phyloP scores from a whole-genome alignment of 2,797 vertebrate species.

The Smutsia gigantea region DNA sequence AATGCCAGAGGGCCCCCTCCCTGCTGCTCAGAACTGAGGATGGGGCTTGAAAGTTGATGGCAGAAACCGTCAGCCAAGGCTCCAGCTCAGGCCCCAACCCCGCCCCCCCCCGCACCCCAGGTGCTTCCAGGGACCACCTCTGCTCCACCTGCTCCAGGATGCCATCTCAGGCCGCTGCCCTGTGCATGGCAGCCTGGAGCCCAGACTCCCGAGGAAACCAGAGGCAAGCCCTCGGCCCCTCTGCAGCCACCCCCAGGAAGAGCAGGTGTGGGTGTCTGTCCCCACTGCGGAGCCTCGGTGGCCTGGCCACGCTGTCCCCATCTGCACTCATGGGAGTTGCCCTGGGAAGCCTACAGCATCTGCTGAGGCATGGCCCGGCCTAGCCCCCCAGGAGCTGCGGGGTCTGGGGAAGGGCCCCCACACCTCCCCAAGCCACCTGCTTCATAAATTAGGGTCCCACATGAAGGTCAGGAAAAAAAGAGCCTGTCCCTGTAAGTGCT shows the following conservation, averaged over 20 bases:
- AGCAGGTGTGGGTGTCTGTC: too few species aligned
- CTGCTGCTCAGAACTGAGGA: neutral
- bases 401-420: neutral
- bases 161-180: too few species aligned
- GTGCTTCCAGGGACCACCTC: fast-evolving
- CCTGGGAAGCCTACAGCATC: neutral
- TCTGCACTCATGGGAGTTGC: neutral
- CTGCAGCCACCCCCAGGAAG: neutral
- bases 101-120: fast-evolving
- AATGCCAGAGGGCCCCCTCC: neutral
- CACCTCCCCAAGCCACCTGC: neutral
- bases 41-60: fast-evolving
- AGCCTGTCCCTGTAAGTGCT: neutral
- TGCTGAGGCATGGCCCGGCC: neutral
- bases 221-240: neutral
- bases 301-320: fast-evolving
- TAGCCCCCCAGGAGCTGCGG: fast-evolving
- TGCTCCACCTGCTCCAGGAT: fast-evolving
- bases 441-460: too few species aligned
- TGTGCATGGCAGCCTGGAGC: neutral
- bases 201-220: neutral
- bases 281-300: too few species aligned
- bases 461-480: neutral
- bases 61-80: neutral
- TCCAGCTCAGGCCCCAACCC: fast-evolving